Percentiles rank a stretch among this genome's conserved stretches.
Evolutionary conservation across 2,113 vertebrate species (phyloP).

Genomic region (Gambusia holbrooki): DNA sequence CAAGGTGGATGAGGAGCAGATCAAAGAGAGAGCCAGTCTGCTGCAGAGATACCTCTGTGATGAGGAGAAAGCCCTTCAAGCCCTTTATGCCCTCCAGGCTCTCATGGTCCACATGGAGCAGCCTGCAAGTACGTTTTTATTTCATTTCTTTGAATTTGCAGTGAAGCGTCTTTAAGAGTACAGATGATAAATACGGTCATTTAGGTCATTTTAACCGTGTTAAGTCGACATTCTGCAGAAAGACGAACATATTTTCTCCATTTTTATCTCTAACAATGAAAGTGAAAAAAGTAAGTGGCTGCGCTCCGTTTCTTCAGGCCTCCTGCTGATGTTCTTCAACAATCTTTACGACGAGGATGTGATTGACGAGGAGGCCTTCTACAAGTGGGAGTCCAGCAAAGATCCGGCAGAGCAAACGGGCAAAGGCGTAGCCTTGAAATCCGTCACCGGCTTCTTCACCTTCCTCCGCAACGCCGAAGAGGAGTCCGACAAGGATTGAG

Average conservation of each 20-base stretch:
- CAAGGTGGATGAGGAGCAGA: conserved; percentile 83
- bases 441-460: conserved; percentile 95
- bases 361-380: conserved; percentile 96
- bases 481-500: conserved; percentile 94
- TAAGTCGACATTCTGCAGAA: background rate
- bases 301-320: conserved; percentile 75
- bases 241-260: background rate
- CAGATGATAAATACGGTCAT: background rate
- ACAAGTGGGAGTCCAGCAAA: conserved; percentile 98
- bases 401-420: conserved; percentile 93
- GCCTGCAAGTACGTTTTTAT: conserved; percentile 89
- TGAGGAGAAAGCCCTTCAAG: conserved; percentile 93
- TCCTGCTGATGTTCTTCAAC: conserved; percentile 95
- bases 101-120: conserved; percentile 97
- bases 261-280: background rate
- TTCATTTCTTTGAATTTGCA: background rate
- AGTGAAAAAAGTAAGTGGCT: too few relatives aligned
- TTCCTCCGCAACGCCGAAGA: conserved; percentile 95
- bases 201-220: background rate
- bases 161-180: background rate
- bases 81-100: conserved; percentile 93
- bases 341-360: conserved; percentile 94
- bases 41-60: conserved; percentile 91
- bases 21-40: conserved; percentile 86
- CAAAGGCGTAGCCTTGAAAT: conserved; percentile 97